phyloP scores from a whole-genome alignment of 2,888 invertebrate species.

The Drosophila paucipuncta region DNA sequence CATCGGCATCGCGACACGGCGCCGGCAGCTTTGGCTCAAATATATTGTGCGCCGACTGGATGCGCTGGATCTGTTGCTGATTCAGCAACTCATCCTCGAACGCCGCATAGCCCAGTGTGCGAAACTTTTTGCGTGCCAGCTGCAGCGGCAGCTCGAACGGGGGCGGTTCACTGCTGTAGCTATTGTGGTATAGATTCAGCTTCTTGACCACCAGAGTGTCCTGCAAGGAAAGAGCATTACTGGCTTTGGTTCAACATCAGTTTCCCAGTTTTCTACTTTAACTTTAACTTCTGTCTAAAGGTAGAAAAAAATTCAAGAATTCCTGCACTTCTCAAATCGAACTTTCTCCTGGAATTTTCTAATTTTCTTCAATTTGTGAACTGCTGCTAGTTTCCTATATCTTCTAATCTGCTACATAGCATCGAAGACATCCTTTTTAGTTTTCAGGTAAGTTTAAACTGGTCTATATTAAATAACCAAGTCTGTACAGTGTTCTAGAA shows the following conservation, averaged over 20 bases:
- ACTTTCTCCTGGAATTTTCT: neutral
- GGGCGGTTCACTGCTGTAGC: slow-evolving; percentile 73
- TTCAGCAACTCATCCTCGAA: slow-evolving; percentile 89
- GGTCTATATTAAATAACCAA: neutral
- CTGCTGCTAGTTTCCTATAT: neutral
- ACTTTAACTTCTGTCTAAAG: neutral
- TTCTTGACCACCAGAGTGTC: slow-evolving; percentile 93
- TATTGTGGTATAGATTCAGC: slow-evolving; percentile 86
- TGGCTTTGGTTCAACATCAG: neutral
- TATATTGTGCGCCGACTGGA: slow-evolving; percentile 86
- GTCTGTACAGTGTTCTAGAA: neutral
- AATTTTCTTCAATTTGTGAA: neutral
- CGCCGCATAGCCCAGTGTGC: slow-evolving; percentile 90
- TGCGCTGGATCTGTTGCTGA: slow-evolving; percentile 85
- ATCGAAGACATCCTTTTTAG: neutral
- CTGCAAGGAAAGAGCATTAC: slow-evolving; percentile 83
- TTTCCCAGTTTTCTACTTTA: neutral
- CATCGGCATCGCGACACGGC: slow-evolving; percentile 90
- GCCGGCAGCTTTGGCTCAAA: slow-evolving; percentile 87
- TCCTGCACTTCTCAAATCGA: neutral
- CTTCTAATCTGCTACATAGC: neutral
- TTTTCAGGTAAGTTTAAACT: neutral
- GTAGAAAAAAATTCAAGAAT: neutral
- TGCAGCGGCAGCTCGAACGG: slow-evolving; percentile 90
- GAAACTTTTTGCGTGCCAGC: slow-evolving; percentile 92